These are phyloP conservation scores for Thereva unica DNA, from an alignment of 2,888 invertebrate species.

Conservation along the genomic window DNA sequence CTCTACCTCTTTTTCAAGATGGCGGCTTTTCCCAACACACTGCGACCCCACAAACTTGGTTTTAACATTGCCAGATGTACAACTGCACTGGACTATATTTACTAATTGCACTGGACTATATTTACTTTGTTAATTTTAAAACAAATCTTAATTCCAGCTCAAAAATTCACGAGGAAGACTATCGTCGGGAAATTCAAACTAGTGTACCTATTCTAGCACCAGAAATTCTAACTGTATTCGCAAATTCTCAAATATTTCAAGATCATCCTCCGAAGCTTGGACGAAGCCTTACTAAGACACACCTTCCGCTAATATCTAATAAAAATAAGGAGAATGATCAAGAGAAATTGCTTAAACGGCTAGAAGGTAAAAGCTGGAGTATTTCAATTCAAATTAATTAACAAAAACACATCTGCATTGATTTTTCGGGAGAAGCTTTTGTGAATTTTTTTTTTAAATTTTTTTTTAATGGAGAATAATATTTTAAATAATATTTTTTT, in stretches of 20 bases:
- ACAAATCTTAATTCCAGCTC: constrained; percentile 43
- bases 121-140: constrained; percentile 11
- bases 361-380: constrained; percentile 55
- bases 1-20: too few relatives aligned
- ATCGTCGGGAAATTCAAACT: constrained; percentile 57
- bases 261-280: constrained; percentile 57
- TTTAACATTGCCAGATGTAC: too few relatives aligned
- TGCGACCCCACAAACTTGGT: too few relatives aligned
- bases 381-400: too few relatives aligned
- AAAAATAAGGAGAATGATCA: constrained; percentile 51
- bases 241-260: constrained; percentile 59
- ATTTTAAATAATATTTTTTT: too few relatives aligned
- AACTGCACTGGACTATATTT: too few relatives aligned
- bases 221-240: constrained; percentile 57
- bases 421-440: too few relatives aligned
- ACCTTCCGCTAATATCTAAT: constrained; percentile 52
- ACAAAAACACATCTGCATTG: too few relatives aligned
- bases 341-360: constrained; percentile 54
- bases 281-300: constrained; percentile 53
- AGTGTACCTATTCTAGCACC: constrained; percentile 58
- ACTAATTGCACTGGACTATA: neutral
- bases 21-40: too few relatives aligned
- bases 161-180: constrained; percentile 58
- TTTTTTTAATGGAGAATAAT: too few relatives aligned
- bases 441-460: too few relatives aligned